Evolutionary conservation across 2,888 invertebrate species (phyloP), one percentile per base, ranked within the genome.

Genomic region (Lasioglossum vierecki): DNA sequence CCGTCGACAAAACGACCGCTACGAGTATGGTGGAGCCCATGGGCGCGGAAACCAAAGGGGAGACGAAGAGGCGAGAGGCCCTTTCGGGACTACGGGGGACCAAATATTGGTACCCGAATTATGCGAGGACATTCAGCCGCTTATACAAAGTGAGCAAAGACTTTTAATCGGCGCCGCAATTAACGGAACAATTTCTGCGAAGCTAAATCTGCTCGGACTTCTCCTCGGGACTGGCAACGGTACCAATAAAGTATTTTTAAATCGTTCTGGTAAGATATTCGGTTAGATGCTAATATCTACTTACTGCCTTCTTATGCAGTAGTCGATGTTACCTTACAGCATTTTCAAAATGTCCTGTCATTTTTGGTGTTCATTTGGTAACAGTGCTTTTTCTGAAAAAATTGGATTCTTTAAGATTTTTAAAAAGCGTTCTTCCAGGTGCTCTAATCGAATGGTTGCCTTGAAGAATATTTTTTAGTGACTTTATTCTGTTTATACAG

Each of bases 1-100:
- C 78, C 74, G 49, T 60, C 82, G 80, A 80, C 68, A 68, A 78
- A 79, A 70, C 60, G 73, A 80, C 26, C 11, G 13, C 74, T 66
- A 85, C 79, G 85, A 85, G 46, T 71, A 57, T 18, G 5, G 60
- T 30, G 46, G 22, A 26, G 63, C 15, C 63, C 30, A 63, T 63
- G 63, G 63, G 15, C 57, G 68, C 39, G 68, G 41, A 35, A 35
- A 41, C 22, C 39, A 0, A 22, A 9, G 39, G 4, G 15, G n/a
- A 39, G 68, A 8, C 22, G 68, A 18, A 22, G 68, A 68, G 2
- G 22, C 68, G 41, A 57, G 72, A 70, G 49, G 44, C 22, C 68
- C 63, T 72, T 22, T 53, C 1, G 63, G 39, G 26, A 57, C 60
- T 70, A 22, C 41, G 30, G 30, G 44, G 13, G 57, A 26, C 1